Base-by-base conservation (phyloP, 1,140 invertebrate genomes). In the Trachelipus rathkii region DNA sequence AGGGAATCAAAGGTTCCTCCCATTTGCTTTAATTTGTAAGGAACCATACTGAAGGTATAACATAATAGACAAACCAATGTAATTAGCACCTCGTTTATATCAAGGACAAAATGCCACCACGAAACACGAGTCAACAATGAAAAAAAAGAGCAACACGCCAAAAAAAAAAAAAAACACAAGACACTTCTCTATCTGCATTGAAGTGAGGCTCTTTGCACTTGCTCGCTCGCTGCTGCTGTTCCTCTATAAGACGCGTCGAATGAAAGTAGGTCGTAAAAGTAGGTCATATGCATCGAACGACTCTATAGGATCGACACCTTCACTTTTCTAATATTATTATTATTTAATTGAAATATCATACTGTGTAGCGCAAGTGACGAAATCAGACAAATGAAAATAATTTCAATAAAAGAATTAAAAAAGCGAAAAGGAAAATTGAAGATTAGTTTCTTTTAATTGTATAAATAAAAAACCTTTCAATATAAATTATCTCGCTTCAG, bases 211-310 rank as follows among this genome's bases (percentile, higher is more conserved):
- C 50, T 19, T 60, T 13, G 11, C 19, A 60, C 50, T 33, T 33
- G 50, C 50, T 60, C 19, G 8, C 11, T 60, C 11, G 8, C 11
- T 13, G 11, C 15, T 10, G 15, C 50, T 60, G 50, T 60, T 60
- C 50, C 11, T 60, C 11, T 60, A 13, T 60, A 19, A 60, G 50
- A 15, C 50, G 50, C 50, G 50, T 19, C 19, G 11, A 15, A 60
- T 19, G 50, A 60, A 60, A 60, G 50, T 60, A 19, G 50, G 50
- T 60, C 50, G 50, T 60, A 19, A 8, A 60, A 60, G 50, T 60
- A 60, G 50, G 50, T 60, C 50, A 60, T 19, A 60, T 60, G 50
- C 50, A 60, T 60, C 19, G 50, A 60, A 60, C 11, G 19, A 60
- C 50, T 60, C 50, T 60, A 4, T 19, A 13, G 11, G 50, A 15